Conservation (phyloP, 2,797 vertebrate species). For the Phyllotis vaccarum region DNA sequence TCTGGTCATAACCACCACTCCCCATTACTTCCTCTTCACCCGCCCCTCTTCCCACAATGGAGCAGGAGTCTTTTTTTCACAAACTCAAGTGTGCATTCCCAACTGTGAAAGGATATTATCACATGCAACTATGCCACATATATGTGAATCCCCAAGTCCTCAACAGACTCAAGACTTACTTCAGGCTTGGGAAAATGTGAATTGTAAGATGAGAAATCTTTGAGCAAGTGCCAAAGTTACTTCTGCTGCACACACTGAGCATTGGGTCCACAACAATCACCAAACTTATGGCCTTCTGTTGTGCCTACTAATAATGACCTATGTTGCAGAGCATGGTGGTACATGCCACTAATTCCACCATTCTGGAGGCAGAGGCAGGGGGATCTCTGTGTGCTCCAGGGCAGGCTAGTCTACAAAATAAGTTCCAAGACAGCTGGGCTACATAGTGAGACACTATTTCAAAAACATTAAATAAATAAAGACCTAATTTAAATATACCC, state of each 20-base stretch:
- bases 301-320: neutral
- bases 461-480: neutral
- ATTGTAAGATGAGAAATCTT: neutral
- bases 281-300: neutral
- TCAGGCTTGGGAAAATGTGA: neutral
- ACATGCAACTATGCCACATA: neutral
- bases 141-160: neutral
- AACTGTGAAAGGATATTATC: neutral
- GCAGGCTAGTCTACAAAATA: neutral
- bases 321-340: neutral
- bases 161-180: neutral
- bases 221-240: neutral
- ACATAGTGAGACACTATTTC: neutral
- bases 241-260: neutral
- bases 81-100: neutral
- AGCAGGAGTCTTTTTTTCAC: neutral
- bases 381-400: neutral
- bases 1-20: neutral
- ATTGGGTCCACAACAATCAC: neutral
- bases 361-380: neutral
- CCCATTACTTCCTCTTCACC: neutral
- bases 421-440: neutral
- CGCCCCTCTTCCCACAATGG: neutral
- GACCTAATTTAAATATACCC: neutral
- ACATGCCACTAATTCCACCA: neutral